Evolutionary conservation across 2,888 invertebrate species (phyloP), one percentile per base, ranked within the genome.

Genomic region (Morpho helenor): DNA sequence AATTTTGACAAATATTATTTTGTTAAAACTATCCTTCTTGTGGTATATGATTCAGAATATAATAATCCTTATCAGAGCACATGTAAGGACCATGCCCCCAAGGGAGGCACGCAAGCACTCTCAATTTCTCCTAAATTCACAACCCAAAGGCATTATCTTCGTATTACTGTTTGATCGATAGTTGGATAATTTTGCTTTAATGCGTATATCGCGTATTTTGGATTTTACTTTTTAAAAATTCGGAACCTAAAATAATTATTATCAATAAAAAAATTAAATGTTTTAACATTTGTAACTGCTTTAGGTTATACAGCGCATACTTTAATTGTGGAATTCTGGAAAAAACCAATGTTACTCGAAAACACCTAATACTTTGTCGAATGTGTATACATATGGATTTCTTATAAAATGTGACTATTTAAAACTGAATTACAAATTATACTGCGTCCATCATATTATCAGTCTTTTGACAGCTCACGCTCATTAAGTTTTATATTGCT

Each of bases 81-180:
- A 82, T 76, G 80, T 76, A 74, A 69, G 77, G 80, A 79, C 80
- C 78, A 73, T 68, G 67, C 79, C 79, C 80, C 67, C 74, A 72
- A 80, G 80, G 79, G 76, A 77, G 73, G 79, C 85, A 86, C 84
- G 84, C 86, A 81, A 81, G 75, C 74, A 78, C 76, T 77, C 78
- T 77, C 81, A 80, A 88, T 87, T 87, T 85, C 82, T 77, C 84
- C 87, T 88, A 87, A 89, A 89, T 88, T 89, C 77, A 73, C 80
- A 70, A 72, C 88, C 84, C 69, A 74, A 73, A 84, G 87, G 84
- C 80, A 75, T 77, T 82, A 80, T 80, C 73, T 77, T 69, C 75
- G 77, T 82, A 82, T 86, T 85, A 86, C 81, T 82, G 80, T 75
- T 77, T 77, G 86, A 87, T 88, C 85, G 86, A 87, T 87, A 84